Evolutionary conservation across 2,113 vertebrate species (phyloP), one percentile per base, ranked within the genome.

Genomic region (Elaphurus davidianus): DNA sequence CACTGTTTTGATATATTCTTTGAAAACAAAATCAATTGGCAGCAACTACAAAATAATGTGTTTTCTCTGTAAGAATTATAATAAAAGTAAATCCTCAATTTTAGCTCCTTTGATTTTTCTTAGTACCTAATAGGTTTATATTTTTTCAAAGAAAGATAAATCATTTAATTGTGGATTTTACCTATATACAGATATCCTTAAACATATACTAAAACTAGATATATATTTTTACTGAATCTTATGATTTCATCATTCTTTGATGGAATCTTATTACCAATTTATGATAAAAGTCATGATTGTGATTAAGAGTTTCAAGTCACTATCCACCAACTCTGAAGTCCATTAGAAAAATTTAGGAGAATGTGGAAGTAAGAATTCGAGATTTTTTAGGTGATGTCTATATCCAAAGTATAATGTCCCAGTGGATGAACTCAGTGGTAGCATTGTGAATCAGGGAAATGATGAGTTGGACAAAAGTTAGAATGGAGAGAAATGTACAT

Each of bases 401-500:
- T 28, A 54, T 40, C 0, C 16, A 88, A 78, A 94, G 62, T 64
- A 43, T 7, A 30, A 5, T 6, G 3, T 79, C n/a, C 3, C n/a
- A n/a, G 23, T 6, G 7, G 5, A 87, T 60, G 27, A 1, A 50
- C 13, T 50, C 17, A 64, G 2, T 15, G 54, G 6, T 5, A 91
- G 36, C 4, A 33, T 9, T 67, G 5, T 1, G 30, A n/a, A 88
- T 52, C 15, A 62, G 28, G 36, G 92, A 78, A 67, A 62, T 36
- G 17, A 87, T 50, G 43, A 92, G 28, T 88, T 82, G 95, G 91
- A 95, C 47, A 78, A 86, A 84, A 95, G 30, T 94, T 95, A 82
- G 23, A 59, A 36, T 76, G 11, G 1, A 86, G 59, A 89, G 78
- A 95, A 85, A 67, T 59, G 12, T 28, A 12, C 5, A 23, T 33